Evolutionary conservation across 2,797 vertebrate genomes (phyloP).

Genomic region (Ambastaia sidthimunki): DNA sequence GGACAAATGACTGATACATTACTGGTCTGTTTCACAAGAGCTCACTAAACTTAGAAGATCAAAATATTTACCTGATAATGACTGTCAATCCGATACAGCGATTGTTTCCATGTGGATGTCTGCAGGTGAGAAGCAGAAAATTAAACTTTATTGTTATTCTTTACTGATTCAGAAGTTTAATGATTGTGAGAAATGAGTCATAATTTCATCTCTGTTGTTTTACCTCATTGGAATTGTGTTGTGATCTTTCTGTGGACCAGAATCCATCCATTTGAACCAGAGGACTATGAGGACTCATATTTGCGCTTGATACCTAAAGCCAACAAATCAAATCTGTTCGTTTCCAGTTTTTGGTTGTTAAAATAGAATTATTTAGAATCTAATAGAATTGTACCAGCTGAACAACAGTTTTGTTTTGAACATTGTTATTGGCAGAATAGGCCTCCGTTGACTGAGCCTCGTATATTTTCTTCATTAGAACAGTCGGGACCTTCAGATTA

Average conservation of each 20-base stretch:
- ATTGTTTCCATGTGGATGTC: slow-evolving; percentile 2
- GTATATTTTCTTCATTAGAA: background rate
- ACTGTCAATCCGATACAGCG: background rate
- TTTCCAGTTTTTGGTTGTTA: background rate
- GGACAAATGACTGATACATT: background rate
- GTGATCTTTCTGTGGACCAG: background rate
- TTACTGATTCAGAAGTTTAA: no score
- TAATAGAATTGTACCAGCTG: slow-evolving; percentile 18
- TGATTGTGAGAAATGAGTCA: background rate
- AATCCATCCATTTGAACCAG: background rate
- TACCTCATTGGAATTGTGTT: slow-evolving; percentile 6
- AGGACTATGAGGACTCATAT: background rate
- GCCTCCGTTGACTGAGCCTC: slow-evolving; percentile 3
- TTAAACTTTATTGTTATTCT: background rate
- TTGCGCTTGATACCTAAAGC: slow-evolving; percentile 43
- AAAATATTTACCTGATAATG: background rate
- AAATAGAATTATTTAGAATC: background rate
- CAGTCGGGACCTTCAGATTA: slow-evolving; percentile 9
- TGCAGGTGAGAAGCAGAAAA: background rate
- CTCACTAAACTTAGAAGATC: background rate
- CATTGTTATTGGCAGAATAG: background rate
- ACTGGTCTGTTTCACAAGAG: background rate
- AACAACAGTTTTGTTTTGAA: background rate
- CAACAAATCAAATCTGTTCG: background rate
- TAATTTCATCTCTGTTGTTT: slow-evolving; percentile 31